Evolutionary conservation across 2,113 vertebrate species (phyloP), one percentile per base, ranked within the genome.

Genomic region (Lepus europaeus): DNA sequence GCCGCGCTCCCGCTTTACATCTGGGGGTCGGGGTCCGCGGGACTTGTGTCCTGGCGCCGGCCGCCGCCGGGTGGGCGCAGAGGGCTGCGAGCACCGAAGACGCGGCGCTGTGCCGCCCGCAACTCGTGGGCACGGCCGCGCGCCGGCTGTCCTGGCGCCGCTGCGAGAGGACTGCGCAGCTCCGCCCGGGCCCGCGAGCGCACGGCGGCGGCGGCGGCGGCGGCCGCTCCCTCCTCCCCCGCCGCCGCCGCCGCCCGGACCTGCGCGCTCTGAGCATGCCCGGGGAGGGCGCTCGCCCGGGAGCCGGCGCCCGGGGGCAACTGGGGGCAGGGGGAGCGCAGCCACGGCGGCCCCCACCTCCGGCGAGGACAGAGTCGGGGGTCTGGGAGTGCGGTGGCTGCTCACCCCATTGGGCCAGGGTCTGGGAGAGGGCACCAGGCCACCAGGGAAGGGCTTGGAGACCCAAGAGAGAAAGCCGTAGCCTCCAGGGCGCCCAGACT

Each of bases 111-210:
- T n/a, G 96, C 89, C 14, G 91, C 96, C 87, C 78, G 93, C 84
- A 97, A 96, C 96, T 97, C 96, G 92, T 96, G 94, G 90, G 89
- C 96, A 66, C 94, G 80, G 93, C 91, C 11, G 89, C 83, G 87
- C 94, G 92, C 89, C 95, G 74, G 68, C 94, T 78, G 95, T 97
- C 97, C 98, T 97, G 93, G 97, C 96, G 97, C 98, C 96, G 96
- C 97, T 87, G 93, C 98, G 95, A 97, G 95, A 77, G 82, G 83
- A 96, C 94, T 94, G 97, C 97, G 97, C 98, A 98, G 98, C 98
- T 98, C 99, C 99, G 98, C 99, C 99, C 98, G 98, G 98, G 94
- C 93, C 95, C 63, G 90, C 31, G 33, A 85, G 87, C 87, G 92
- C 96, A 78, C 97, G 27, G 66, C 92, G 88, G 93, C 78, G 80